phyloP scores from a whole-genome alignment of 2,113 vertebrate species.

The Acanthochromis polyacanthus region DNA sequence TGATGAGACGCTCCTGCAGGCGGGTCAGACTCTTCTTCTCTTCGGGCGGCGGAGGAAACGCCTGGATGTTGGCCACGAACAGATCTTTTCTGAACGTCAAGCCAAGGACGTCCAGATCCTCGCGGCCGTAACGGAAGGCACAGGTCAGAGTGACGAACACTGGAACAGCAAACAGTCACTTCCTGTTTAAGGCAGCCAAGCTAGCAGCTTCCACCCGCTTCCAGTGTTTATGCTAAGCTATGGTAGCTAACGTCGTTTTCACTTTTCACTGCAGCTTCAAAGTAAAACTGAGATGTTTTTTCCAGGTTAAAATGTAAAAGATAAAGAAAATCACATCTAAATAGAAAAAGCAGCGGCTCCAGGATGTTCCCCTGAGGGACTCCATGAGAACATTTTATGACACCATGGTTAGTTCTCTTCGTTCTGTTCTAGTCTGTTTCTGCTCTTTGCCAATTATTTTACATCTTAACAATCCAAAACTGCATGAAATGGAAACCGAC shows the following conservation, averaged over 20 bases:
- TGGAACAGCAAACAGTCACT: slow-evolving; percentile 55
- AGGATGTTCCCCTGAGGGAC: slow-evolving; percentile 16
- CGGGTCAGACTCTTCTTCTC: slow-evolving; percentile 90
- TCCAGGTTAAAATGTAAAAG: no score
- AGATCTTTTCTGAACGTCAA: slow-evolving; percentile 96
- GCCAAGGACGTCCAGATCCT: slow-evolving; percentile 96
- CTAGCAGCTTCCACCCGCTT: no score
- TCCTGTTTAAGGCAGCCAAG: no score
- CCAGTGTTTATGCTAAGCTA: neutral
- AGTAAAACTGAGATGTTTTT: no score
- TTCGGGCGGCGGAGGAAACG: slow-evolving; percentile 89
- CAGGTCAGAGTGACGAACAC: slow-evolving; percentile 96
- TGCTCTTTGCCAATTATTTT: no score
- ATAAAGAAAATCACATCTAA: neutral
- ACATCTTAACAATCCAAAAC: no score
- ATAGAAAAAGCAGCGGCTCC: neutral
- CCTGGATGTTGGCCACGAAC: slow-evolving; percentile 92
- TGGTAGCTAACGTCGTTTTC: no score
- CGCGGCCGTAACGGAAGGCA: slow-evolving; percentile 96
- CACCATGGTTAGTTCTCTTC: no score
- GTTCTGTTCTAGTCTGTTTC: no score
- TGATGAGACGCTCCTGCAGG: slow-evolving; percentile 95
- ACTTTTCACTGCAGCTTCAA: no score
- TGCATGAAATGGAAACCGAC: no score
- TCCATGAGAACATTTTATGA: no score